Base-by-base conservation (phyloP, 92 coral and sea anemone genomes). In the Porites rus region DNA sequence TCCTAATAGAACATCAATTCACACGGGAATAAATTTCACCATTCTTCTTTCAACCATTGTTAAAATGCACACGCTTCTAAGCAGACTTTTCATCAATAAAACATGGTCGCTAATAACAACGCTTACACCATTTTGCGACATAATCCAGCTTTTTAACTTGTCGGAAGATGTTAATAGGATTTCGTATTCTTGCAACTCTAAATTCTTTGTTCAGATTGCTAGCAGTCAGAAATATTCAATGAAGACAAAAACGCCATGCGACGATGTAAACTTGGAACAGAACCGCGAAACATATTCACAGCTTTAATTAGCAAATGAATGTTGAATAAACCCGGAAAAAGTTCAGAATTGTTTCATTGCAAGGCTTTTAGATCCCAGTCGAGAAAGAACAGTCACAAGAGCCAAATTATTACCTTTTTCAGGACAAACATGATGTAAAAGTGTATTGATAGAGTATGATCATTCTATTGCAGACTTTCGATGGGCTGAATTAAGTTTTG, bases 241-340 rank as follows among this genome's bases (percentile, higher is more conserved):
- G 46, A 62, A 43, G 82, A 77, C 82, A 62, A 46, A 78, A 52
- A 43, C 58, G 12, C 13, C n/a, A 10, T 38, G 10, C 72, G 72
- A 21, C 50, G 59, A 68, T 68, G 14, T 28, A 50, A 46, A 51
- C 20, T 13, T 46, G 12, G 21, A n/a, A 52, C 52, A 22, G 53
- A 17, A 67, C 22, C n/a, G 84, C 17, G 28, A 25, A 70, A 71
- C 18, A 31, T 31, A 71, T 70, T 58, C 75, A 81, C 28, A 52
- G 17, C 56, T 9, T 56, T 60, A 67, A 69, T 58, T 69, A 54
- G 69, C 22, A 80, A 80, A 43, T 52, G 60, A 24, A 80, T 53
- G n/a, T 68, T 56, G 69, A 81, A 70, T 56, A 81, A 81, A 81
- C 67, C 31, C 11, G 7, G 51, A 76, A 25, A 28, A 81, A 70